These are phyloP conservation scores for Anisognathus igniventris DNA, from an alignment of 2,797 vertebrate genomes.

Conservation along the genomic window DNA sequence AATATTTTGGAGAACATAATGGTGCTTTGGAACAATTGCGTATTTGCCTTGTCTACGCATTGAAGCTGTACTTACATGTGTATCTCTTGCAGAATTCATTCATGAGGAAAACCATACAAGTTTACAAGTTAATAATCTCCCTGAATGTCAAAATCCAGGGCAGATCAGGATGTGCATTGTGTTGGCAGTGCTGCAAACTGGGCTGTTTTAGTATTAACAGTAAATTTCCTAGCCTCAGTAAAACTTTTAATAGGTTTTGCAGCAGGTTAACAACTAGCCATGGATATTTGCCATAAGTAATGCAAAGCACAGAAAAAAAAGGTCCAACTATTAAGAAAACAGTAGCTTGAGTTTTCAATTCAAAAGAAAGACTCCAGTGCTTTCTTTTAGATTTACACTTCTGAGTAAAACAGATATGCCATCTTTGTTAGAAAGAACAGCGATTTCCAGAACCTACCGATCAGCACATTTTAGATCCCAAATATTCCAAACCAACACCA, in stretches of 20 bases:
- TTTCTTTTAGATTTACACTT: not conserved
- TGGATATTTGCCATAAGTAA: not conserved
- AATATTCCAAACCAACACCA: not conserved
- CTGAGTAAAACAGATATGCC: not conserved
- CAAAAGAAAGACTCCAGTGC: not conserved
- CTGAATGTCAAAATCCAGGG: conserved; percentile 29
- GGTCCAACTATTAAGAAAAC: not conserved
- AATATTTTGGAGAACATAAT: conserved; percentile 2
- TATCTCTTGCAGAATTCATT: conserved; percentile 62
- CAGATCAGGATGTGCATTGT: conserved; percentile 18
- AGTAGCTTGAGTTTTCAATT: not conserved
- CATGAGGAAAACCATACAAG: conserved; percentile 59
- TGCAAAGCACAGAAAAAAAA: not conserved
- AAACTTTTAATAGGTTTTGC: not conserved
- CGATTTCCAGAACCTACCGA: not conserved
- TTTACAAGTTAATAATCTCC: conserved; percentile 58
- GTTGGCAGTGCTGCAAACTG: not conserved
- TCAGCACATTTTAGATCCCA: not conserved
- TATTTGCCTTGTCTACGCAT: not conserved
- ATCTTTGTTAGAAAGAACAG: not conserved
- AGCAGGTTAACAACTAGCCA: not conserved
- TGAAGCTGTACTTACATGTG: conserved; percentile 38
- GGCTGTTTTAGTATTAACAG: conserved; percentile 41
- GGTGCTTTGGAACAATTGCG: not conserved
- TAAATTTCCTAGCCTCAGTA: not conserved